Evolutionary conservation across 2,797 vertebrate species (phyloP).

Genomic region (Psittacula echo): DNA sequence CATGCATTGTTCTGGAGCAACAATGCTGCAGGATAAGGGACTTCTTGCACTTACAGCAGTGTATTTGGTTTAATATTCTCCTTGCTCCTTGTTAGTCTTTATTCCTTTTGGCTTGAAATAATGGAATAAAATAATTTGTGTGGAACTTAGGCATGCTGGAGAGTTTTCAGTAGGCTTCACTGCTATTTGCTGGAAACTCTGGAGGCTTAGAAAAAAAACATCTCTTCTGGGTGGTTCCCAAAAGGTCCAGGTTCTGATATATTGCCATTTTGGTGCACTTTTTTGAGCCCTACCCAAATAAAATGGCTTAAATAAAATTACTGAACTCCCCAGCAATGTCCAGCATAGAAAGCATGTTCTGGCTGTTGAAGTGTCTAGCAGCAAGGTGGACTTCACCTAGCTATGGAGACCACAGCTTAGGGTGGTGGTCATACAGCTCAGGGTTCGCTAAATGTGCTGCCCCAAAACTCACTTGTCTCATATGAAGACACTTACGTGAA

Average conservation of each 20-base stretch:
- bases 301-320: background rate
- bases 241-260: background rate
- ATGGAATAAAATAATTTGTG: constrained; percentile 26
- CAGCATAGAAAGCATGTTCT: rapidly evolving
- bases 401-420: background rate
- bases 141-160: background rate
- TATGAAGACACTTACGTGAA: rapidly evolving
- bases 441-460: background rate
- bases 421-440: background rate
- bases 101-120: constrained; percentile 37
- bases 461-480: background rate
- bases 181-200: constrained; percentile 1
- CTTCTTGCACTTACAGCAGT: background rate
- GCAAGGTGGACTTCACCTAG: background rate
- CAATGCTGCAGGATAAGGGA: background rate
- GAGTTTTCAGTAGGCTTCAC: constrained; percentile 17
- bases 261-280: background rate
- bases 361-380: background rate
- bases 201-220: background rate
- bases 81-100: background rate
- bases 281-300: background rate
- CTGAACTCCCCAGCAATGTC: background rate
- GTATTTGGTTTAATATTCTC: constrained; percentile 12
- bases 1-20: background rate
- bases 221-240: background rate